Base-by-base conservation (phyloP, 2,888 invertebrate species). In the Oscheius sp. region DNA sequence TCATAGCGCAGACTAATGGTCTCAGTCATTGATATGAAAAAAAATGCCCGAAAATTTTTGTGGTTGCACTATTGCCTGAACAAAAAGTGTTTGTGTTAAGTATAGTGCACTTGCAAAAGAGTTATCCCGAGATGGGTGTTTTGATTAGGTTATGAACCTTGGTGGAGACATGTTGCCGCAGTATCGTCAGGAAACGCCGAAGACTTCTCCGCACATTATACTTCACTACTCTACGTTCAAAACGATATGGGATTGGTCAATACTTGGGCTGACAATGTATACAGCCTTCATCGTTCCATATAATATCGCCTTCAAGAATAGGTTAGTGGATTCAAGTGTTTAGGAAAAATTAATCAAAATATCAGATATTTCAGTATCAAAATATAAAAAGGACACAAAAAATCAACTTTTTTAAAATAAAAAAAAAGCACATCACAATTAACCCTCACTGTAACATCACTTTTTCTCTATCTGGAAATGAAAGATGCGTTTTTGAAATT, bases 161-260 rank as follows among this genome's bases (percentile, higher is more conserved):
- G 96, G 93, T 89, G 94, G 96, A 83, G 97, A 98, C 89, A 93
- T 97, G 89, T 92, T 97, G 91, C 96, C 96, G 83, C 95, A 95
- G 90, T 96, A 96, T 90, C 92, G 95, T 75, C 96, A 97, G 89
- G 98, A 98, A 91, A 96, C 97, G 77, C 98, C 98, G 82, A 98
- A 97, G 90, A 98, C 98, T 73, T 97, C 97, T 82, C 96, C 97
- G 78, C 97, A 98, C 90, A 98, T 98, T 89, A 91, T 99, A 85
- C 92, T 98, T 86, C 98, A 99, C 90, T 98, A 98, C 91, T 97
- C 96, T 91, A 81, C 96, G 87, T 97, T 97, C 91, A 95, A 97
- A 91, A 93, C 94, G 86, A 84, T 87, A 34, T 97, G 96, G 96
- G 96, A 97, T 91, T 99, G 98, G 98, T 94, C 98, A 89, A 99